Base-by-base conservation (phyloP, 2,797 vertebrate genomes). In the Hypotaenidia philippensis region DNA sequence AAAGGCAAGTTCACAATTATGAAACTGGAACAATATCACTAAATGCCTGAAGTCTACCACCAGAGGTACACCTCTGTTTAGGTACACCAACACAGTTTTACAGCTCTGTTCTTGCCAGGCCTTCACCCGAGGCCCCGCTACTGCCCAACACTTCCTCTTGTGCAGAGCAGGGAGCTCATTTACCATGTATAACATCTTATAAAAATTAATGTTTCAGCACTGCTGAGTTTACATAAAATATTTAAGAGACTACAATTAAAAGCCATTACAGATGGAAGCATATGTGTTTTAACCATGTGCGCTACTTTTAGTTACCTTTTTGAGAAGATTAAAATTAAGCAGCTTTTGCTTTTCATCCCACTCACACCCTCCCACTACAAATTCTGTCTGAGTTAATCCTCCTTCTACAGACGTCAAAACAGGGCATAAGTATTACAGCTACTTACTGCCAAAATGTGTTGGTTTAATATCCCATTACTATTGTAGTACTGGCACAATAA, bases 311-410 rank as follows among this genome's bases (percentile, higher is more conserved):
- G 92, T 94, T 95, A 96, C 85, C 94, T 96, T 83, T 89, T 79
- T 74, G 74, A 96, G 94, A 92, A 77, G 93, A 95, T 96, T 96
- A 96, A 94, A 94, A 93, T 84, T 96, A 97, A 97, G 94, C 87
- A 88, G 96, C 93, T 95, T 96, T 96, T 93, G 64, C 95, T 96
- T 93, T 88, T 93, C 86, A 96, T 94, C 93, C 91, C 83, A 82
- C 88, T 87, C 89, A 53, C 81, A 94, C 66, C 83, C 90, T 89
- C 92, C 93, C 74, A 95, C 94, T 83, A 87, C 72, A 90, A 93
- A 89, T 86, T 92, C 87, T 84, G 64, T 79, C 80, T 92, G 60
- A 71, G 84, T 71, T 95, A 96, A 97, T 97, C 92, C 85, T 96
- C 75, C 83, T 95, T 83, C 90, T 34, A 64, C 82, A 94, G 92